phyloP scores from a whole-genome alignment of 2,888 invertebrate genomes.

The Plebejus argus region DNA sequence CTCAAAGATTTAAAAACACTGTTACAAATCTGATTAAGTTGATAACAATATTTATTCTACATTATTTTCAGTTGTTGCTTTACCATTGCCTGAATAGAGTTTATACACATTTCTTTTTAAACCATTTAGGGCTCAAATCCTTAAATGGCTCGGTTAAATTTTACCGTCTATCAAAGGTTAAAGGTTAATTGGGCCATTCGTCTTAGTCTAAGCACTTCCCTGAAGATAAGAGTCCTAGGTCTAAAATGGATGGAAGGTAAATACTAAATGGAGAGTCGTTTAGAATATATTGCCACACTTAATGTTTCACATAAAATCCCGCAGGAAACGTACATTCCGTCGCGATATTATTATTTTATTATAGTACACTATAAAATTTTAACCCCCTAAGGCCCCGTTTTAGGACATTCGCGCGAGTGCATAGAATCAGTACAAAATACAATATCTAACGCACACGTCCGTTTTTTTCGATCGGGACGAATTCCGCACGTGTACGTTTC shows the following conservation, averaged over 20 bases:
- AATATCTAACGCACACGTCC: too few species aligned
- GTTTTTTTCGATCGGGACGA: too few species aligned
- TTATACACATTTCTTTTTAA: neutral
- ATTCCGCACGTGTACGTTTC: too few species aligned
- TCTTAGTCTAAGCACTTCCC: constrained; percentile 2
- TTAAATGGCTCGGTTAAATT: neutral
- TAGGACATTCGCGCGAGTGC: too few species aligned
- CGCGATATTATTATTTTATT: too few species aligned
- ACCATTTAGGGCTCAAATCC: neutral
- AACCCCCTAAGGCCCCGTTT: too few species aligned
- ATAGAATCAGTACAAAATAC: too few species aligned
- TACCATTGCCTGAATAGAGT: neutral
- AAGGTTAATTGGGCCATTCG: constrained; percentile 20
- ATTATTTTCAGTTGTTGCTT: neutral
- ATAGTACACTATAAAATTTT: too few species aligned
- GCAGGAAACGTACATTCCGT: too few species aligned
- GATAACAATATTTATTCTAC: too few species aligned
- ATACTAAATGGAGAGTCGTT: neutral
- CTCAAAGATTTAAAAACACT: too few species aligned
- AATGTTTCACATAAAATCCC: neutral
- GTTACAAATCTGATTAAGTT: too few species aligned
- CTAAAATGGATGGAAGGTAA: neutral
- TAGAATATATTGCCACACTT: neutral
- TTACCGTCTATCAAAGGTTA: constrained; percentile 7
- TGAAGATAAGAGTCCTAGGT: neutral